phyloP scores from a whole-genome alignment of 2,888 invertebrate genomes.

The Apodemia duryi region DNA sequence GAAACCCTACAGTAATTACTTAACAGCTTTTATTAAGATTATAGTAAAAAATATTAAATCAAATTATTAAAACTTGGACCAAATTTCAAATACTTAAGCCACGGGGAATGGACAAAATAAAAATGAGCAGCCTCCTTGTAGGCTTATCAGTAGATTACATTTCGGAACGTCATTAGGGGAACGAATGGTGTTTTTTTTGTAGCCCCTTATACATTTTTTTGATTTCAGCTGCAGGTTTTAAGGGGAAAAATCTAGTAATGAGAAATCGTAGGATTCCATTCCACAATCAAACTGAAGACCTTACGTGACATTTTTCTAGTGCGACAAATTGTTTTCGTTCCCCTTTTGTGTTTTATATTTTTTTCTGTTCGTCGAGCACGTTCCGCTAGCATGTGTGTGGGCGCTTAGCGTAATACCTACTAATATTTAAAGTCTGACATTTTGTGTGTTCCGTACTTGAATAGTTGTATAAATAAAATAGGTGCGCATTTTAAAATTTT shows the following conservation, averaged over 20 bases:
- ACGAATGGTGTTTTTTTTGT: conserved; percentile 46
- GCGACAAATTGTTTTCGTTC: conserved; percentile 42
- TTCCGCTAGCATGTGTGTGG: conserved; percentile 56
- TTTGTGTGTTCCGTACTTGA: conserved; percentile 22
- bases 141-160: conserved; percentile 74
- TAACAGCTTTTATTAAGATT: no score
- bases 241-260: conserved; percentile 28
- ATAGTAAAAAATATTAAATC: neutral
- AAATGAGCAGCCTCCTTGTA: conserved; percentile 73
- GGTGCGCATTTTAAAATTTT: conserved; percentile 19
- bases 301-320: conserved; percentile 47
- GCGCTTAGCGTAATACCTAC: conserved; percentile 40
- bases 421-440: conserved; percentile 26
- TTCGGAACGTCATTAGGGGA: conserved; percentile 65
- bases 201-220: conserved; percentile 44
- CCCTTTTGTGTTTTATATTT: conserved; percentile 42
- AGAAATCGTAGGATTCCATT: conserved; percentile 31
- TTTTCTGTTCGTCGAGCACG: conserved; percentile 41
- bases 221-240: conserved; percentile 34
- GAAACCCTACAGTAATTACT: no score
- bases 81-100: conserved; percentile 58
- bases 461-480: conserved; percentile 20
- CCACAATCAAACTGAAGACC: conserved; percentile 35
- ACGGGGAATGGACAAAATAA: conserved; percentile 73
- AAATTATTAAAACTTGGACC: conserved; percentile 34